phyloP scores from a whole-genome alignment of 2,113 vertebrate species.

The Porphyrio hochstetteri region DNA sequence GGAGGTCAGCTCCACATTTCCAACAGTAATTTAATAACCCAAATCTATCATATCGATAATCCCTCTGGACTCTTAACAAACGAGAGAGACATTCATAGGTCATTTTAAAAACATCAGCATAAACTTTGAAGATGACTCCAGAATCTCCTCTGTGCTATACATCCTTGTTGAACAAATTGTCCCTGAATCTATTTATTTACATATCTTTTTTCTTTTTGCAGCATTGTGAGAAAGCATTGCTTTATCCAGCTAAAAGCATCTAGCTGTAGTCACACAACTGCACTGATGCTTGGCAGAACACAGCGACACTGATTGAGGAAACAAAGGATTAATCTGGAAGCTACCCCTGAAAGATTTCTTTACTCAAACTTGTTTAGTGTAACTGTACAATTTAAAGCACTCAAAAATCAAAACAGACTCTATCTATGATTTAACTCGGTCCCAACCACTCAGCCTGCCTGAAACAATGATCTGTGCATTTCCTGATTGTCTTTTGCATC shows the following conservation, averaged over 20 bases:
- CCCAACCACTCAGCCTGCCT: neutral
- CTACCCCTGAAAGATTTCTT: neutral
- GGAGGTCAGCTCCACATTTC: constrained; percentile 33
- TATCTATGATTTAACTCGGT: neutral
- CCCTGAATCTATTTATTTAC: neutral
- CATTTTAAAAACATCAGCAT: constrained; percentile 32
- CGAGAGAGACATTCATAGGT: constrained; percentile 7
- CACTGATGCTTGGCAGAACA: neutral
- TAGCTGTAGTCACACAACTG: neutral
- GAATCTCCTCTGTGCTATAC: neutral
- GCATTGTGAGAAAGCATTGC: neutral
- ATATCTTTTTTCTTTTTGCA: neutral
- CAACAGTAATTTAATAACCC: constrained; percentile 62
- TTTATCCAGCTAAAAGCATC: neutral
- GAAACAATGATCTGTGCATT: neutral
- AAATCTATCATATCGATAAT: constrained; percentile 13
- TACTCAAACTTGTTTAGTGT: neutral
- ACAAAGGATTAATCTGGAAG: neutral
- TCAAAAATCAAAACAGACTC: neutral
- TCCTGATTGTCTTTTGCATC: neutral
- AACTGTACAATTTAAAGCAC: neutral
- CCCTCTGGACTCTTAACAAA: constrained; percentile 19
- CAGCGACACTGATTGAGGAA: neutral
- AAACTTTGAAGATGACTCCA: constrained; percentile 39
- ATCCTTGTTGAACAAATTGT: constrained; percentile 27